Evolutionary conservation across 2,888 invertebrate species (phyloP).

Genomic region (Drosophila monieri): DNA sequence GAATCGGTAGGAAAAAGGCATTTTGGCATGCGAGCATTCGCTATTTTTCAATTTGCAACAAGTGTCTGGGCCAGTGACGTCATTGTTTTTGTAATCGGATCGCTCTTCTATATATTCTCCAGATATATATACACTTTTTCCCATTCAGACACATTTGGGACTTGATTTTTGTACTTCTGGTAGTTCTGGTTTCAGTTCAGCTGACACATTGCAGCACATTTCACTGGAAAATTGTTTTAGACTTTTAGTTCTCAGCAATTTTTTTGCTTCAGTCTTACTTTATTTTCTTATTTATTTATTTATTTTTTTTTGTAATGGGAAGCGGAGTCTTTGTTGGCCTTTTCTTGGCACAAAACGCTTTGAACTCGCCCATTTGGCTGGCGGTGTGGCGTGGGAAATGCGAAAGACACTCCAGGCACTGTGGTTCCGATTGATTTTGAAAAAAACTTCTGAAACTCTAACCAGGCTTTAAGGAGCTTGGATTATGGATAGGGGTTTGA

Average conservation of each 20-base stretch:
- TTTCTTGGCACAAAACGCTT: constrained; percentile 63
- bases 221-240: constrained; percentile 42
- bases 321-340: constrained; percentile 60
- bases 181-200: constrained; percentile 53
- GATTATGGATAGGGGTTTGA: not conserved
- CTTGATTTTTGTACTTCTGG: not conserved
- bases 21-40: constrained; percentile 56
- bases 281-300: too few species aligned
- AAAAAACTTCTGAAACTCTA: not conserved
- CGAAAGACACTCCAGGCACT: constrained; percentile 31
- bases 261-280: not conserved
- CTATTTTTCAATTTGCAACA: constrained; percentile 21
- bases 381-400: constrained; percentile 63
- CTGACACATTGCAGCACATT: constrained; percentile 64
- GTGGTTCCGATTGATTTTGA: constrained; percentile 3
- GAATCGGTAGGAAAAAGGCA: constrained; percentile 47
- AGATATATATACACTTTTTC: too few species aligned
- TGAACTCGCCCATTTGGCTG: constrained; percentile 58
- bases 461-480: not conserved
- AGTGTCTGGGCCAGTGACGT: constrained; percentile 39
- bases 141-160: too few species aligned
- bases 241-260: constrained; percentile 66
- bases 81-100: constrained; percentile 19
- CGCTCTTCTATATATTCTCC: not conserved
- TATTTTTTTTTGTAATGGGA: constrained; percentile 71